Conservation (phyloP, 92 coral and sea anemone genomes). For the Scolanthus callimorphus region DNA sequence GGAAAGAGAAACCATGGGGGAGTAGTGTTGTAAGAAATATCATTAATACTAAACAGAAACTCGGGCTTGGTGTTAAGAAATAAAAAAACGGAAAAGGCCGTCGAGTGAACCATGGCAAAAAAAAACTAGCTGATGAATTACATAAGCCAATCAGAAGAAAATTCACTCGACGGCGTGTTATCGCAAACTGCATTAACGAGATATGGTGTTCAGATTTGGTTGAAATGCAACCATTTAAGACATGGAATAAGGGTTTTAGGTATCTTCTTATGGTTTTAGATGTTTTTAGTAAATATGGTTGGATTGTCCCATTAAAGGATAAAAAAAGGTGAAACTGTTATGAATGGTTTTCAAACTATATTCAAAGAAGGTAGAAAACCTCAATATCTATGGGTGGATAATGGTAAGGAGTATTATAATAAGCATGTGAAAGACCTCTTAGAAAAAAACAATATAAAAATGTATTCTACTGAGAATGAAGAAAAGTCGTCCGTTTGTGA, state of each 20-base stretch:
- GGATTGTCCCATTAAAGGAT: slow-evolving; percentile 46
- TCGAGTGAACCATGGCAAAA: slow-evolving; percentile 40
- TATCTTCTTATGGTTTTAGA: slow-evolving; percentile 41
- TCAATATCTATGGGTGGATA: slow-evolving; percentile 36
- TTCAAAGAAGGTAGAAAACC: slow-evolving; percentile 52
- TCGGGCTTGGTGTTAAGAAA: slow-evolving; percentile 9
- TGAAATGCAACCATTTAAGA: slow-evolving; percentile 28
- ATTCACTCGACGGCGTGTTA: slow-evolving; percentile 40
- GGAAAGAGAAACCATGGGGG: no score
- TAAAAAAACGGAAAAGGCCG: slow-evolving; percentile 36
- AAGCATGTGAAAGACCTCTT: slow-evolving; percentile 38
- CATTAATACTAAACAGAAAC: slow-evolving; percentile 5
- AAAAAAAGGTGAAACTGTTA: slow-evolving; percentile 43
- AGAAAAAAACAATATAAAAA: slow-evolving; percentile 23
- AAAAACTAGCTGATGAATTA: slow-evolving; percentile 36
- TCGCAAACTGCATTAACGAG: slow-evolving; percentile 34
- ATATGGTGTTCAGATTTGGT: slow-evolving; percentile 39
- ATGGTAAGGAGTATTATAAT: slow-evolving; percentile 44
- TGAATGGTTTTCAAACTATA: slow-evolving; percentile 19
- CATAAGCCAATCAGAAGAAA: slow-evolving; percentile 34
- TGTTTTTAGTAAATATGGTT: slow-evolving; percentile 47
- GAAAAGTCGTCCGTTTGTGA: slow-evolving; percentile 27
- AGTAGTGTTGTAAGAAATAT: not conserved
- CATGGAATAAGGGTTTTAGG: slow-evolving; percentile 23
- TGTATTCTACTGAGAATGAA: slow-evolving; percentile 51